A percentile compares a stretch with the other conserved stretches of the same genome.
Evolutionary conservation across 2,797 vertebrate genomes (phyloP).

Genomic region (Falco biarmicus): DNA sequence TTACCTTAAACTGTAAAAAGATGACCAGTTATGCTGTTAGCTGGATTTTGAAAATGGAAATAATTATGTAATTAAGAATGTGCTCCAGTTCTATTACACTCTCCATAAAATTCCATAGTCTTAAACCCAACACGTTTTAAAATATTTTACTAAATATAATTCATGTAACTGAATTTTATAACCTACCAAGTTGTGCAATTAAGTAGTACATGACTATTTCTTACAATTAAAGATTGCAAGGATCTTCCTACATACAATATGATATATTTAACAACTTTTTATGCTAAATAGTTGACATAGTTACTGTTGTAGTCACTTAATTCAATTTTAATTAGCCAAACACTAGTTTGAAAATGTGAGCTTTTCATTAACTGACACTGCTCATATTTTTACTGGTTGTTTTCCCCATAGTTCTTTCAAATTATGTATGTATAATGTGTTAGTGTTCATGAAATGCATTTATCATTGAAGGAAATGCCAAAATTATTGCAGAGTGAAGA

Average conservation of each 20-base stretch:
- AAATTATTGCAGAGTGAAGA: slow-evolving; percentile 28
- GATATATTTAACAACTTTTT: slow-evolving; percentile 80
- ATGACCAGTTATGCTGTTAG: slow-evolving; percentile 64
- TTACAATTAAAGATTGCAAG: slow-evolving; percentile 78
- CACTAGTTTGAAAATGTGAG: slow-evolving; percentile 77
- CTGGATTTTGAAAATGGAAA: slow-evolving; percentile 80
- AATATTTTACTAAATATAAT: slow-evolving; percentile 81
- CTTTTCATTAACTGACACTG: slow-evolving; percentile 71
- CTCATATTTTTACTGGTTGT: slow-evolving; percentile 64
- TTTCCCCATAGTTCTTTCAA: slow-evolving; percentile 65
- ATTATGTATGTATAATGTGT: slow-evolving; percentile 59
- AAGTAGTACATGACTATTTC: slow-evolving; percentile 76
- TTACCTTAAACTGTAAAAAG: slow-evolving; percentile 64
- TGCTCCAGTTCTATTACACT: slow-evolving; percentile 71
- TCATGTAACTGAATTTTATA: slow-evolving; percentile 78
- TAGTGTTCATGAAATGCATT: slow-evolving; percentile 27
- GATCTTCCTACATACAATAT: slow-evolving; percentile 69
- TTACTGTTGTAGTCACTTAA: slow-evolving; percentile 78
- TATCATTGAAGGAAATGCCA: slow-evolving; percentile 35
- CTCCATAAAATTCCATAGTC: slow-evolving; percentile 75
- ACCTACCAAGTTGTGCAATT: slow-evolving; percentile 76
- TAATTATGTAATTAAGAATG: slow-evolving; percentile 80
- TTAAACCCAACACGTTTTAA: slow-evolving; percentile 78
- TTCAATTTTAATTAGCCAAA: slow-evolving; percentile 80
- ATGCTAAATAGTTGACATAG: slow-evolving; percentile 78